Evolutionary conservation across 2,113 vertebrate genomes (phyloP), one percentile per base, ranked within the genome.

Genomic region (Entomyzon cyanotis): DNA sequence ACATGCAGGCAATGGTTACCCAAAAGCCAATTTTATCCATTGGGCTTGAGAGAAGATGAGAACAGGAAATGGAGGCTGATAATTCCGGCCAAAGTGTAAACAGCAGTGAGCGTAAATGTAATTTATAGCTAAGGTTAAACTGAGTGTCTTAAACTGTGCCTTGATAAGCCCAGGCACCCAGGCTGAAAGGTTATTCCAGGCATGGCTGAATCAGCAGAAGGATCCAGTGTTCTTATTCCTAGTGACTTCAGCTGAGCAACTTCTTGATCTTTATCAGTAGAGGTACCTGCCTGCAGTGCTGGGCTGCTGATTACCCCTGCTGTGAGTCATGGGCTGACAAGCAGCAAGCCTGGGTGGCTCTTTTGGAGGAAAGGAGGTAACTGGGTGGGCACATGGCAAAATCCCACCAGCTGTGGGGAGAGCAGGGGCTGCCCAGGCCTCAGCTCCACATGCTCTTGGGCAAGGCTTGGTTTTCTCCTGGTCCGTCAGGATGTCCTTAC

Each of bases 371-470:
- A 41, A 67, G 21, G 52, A 44, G 49, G 13, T 50, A 25, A 28
- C 28, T 41, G 2, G 2, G 35, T 3, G 2, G 8, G 47, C 7
- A 3, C 0, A 1, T 18, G 16, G 33, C 5, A 4, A 69, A 86
- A 35, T 42, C 30, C 67, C 58, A 62, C 42, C 31, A 19, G 46
- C 55, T 77, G 12, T 1, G 15, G 12, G 37, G 14, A 30, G 19
- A 75, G 47, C 75, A 24, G 42, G 8, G 42, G 3, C 70, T 39
- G 71, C 31, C 31, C 25, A 4, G 8, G n/a, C 28, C 59, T 37
- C 59, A 64, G 49, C 7, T 18, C 23, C 3, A 0, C 2, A 0
- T 21, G 21, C 37, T 49, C 49, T 17, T 30, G 31, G 53, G 19
- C 17, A 55, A 68, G 58, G 44, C 2, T 4, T 27, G 33, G 13